These are phyloP conservation scores for Myotis daubentonii DNA, from an alignment of 2,797 vertebrate genomes.

Conservation along the genomic window DNA sequence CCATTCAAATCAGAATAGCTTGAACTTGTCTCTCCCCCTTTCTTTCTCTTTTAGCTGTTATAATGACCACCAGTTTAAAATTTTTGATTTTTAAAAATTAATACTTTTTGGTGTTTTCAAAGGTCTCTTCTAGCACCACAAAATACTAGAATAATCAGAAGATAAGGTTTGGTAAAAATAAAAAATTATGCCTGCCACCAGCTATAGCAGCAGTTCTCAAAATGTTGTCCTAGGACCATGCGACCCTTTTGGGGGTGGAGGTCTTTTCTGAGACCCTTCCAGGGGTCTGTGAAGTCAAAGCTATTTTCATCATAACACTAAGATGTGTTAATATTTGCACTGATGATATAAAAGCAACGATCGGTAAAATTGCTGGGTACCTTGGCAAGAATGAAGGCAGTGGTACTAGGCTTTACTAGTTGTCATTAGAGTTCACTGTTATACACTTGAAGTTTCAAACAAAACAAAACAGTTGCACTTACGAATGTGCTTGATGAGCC, in stretches of 20 bases:
- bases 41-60: not conserved
- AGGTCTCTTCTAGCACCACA: not conserved
- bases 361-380: not conserved
- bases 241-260: not conserved
- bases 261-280: not conserved
- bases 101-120: not conserved
- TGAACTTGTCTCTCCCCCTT: not conserved
- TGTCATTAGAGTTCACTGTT: not conserved
- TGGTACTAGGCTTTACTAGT: not conserved
- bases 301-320: not conserved
- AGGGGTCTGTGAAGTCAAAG: not conserved
- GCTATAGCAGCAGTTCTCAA: not conserved
- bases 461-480: not conserved
- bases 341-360: not conserved
- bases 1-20: not conserved
- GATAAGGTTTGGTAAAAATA: not conserved
- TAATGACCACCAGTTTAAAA: not conserved
- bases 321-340: not conserved
- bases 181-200: not conserved
- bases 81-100: not conserved
- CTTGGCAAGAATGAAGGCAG: not conserved
- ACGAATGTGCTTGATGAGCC: not conserved
- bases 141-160: slow-evolving; percentile 3
- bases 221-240: not conserved
- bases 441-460: not conserved